phyloP scores from a whole-genome alignment of 2,888 invertebrate species.

The Agonopterix heracliana region DNA sequence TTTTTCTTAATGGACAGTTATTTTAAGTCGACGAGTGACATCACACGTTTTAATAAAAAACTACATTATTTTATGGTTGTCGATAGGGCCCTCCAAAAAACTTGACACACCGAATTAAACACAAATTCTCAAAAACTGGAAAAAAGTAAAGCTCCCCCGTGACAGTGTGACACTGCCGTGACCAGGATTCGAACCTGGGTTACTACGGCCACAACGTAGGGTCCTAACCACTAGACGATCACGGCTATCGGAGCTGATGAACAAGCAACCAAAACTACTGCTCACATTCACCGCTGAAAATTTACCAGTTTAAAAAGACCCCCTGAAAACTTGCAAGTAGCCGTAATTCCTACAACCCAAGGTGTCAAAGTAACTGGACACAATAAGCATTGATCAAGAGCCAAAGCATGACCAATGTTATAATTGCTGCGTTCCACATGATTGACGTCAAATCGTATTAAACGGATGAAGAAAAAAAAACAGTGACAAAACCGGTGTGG shows the following conservation, averaged over 20 bases:
- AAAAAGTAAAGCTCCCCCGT: slow-evolving; percentile 18
- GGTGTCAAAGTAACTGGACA: not conserved
- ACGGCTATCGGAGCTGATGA: slow-evolving; percentile 70
- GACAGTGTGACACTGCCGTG: slow-evolving; percentile 14
- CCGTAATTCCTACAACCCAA: not conserved
- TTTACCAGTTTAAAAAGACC: too few relatives aligned
- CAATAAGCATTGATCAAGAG: not conserved
- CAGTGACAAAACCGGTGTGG: slow-evolving; percentile 1
- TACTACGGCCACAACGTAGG: slow-evolving; percentile 81
- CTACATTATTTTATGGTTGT: too few relatives aligned
- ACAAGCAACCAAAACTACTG: too few relatives aligned
- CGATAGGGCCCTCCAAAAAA: too few relatives aligned
- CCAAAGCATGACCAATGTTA: slow-evolving; percentile 13
- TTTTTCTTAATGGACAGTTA: too few relatives aligned
- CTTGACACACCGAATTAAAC: too few relatives aligned
- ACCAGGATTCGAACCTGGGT: slow-evolving; percentile 78
- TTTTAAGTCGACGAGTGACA: too few relatives aligned
- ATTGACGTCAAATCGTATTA: slow-evolving; percentile 16
- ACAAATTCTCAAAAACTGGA: not conserved
- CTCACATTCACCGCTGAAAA: too few relatives aligned
- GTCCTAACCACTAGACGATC: slow-evolving; percentile 85
- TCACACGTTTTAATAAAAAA: too few relatives aligned
- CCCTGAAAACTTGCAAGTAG: too few relatives aligned
- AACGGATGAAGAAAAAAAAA: slow-evolving; percentile 1
- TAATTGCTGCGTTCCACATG: slow-evolving; percentile 19